Evolutionary conservation across 2,797 vertebrate genomes (phyloP).

Genomic region (Gymnoscopelus braueri): DNA sequence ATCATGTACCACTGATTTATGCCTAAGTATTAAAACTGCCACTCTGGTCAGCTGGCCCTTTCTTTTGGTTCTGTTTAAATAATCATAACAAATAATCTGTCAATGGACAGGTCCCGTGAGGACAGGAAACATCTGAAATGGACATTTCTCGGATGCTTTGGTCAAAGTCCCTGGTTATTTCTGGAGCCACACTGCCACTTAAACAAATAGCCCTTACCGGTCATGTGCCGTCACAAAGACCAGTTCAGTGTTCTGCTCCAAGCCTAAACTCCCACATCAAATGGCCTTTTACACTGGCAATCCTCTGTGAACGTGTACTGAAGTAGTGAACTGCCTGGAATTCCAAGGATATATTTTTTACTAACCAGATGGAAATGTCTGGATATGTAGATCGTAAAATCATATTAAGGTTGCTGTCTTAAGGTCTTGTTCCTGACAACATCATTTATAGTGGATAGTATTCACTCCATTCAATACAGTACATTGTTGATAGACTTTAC

Average conservation of each 20-base stretch:
- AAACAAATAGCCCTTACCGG: slow-evolving; percentile 71
- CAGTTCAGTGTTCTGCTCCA: slow-evolving; percentile 53
- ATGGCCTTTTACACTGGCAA: slow-evolving; percentile 47
- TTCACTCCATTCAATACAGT: too few species aligned
- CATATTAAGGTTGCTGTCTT: slow-evolving; percentile 24
- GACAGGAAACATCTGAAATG: slow-evolving; percentile 62
- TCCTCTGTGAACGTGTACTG: slow-evolving; percentile 62
- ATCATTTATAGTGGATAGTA: slow-evolving; percentile 1
- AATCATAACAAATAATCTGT: slow-evolving; percentile 37
- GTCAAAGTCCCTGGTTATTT: slow-evolving; percentile 68
- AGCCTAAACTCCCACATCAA: slow-evolving; percentile 77
- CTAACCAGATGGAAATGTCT: slow-evolving; percentile 63
- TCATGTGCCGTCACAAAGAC: slow-evolving; percentile 65
- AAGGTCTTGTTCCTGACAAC: slow-evolving; percentile 2
- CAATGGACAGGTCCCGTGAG: slow-evolving; percentile 48
- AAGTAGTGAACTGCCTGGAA: slow-evolving; percentile 67
- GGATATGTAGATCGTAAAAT: slow-evolving; percentile 55
- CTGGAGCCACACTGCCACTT: slow-evolving; percentile 67
- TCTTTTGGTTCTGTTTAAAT: slow-evolving; percentile 31
- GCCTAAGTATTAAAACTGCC: slow-evolving; percentile 33
- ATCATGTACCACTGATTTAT: slow-evolving; percentile 26
- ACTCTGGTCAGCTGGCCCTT: slow-evolving; percentile 29
- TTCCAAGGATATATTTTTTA: slow-evolving; percentile 57
- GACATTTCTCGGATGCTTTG: slow-evolving; percentile 51
- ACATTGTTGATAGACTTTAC: too few species aligned